Conservation (phyloP, 92 coral and sea anemone genomes). For the Umimayanthus kanabou region DNA sequence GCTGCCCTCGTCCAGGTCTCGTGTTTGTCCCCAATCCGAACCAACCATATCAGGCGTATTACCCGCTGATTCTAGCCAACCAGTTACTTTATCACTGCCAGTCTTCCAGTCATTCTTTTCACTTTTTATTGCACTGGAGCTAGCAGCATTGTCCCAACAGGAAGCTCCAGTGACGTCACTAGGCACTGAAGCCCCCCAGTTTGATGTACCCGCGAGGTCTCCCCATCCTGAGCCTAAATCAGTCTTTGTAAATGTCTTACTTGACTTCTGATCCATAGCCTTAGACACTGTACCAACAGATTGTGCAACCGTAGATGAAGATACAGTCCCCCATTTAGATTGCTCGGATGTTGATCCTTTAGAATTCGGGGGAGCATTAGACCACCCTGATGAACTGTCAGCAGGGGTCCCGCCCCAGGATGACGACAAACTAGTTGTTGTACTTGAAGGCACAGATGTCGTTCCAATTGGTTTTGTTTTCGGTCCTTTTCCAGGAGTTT, state of each 20-base stretch:
- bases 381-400: slow-evolving; percentile 82
- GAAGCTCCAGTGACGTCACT: slow-evolving; percentile 79
- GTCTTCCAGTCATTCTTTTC: slow-evolving; percentile 56
- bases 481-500: slow-evolving; percentile 93
- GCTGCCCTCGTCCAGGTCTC: slow-evolving; percentile 68
- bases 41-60: slow-evolving; percentile 50
- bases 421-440: slow-evolving; percentile 46
- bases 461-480: slow-evolving; percentile 61
- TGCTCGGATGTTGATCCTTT: slow-evolving; percentile 38
- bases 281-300: slow-evolving; percentile 12
- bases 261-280: slow-evolving; percentile 7
- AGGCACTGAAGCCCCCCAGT: slow-evolving; percentile 57
- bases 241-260: slow-evolving; percentile 37
- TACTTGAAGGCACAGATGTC: slow-evolving; percentile 19
- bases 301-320: slow-evolving; percentile 28
- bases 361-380: slow-evolving; percentile 44
- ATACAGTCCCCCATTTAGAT: slow-evolving; percentile 40
- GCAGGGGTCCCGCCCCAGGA: slow-evolving; percentile 96
- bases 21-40: slow-evolving; percentile 65
- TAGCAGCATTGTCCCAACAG: slow-evolving; percentile 83
- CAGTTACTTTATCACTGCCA: slow-evolving; percentile 72
- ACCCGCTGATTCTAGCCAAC: slow-evolving; percentile 77
- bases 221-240: slow-evolving; percentile 89
- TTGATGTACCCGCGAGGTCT: slow-evolving; percentile 56
- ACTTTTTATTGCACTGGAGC: slow-evolving; percentile 48